Base-by-base conservation (phyloP, 2,888 invertebrate species). In the Stomorhina lunata region DNA sequence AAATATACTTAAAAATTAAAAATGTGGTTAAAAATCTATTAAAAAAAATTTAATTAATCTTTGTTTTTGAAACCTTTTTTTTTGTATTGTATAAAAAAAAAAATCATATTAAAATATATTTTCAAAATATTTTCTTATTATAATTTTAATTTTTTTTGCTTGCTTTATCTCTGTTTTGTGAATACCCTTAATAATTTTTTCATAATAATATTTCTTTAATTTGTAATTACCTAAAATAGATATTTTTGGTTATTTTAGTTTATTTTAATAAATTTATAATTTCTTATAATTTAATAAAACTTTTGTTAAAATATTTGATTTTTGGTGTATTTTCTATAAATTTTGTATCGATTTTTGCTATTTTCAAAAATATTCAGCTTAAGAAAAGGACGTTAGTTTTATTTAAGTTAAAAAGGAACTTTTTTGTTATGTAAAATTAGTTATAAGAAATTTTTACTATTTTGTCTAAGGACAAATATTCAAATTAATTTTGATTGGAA, bases 201-300 rank as follows among this genome's bases (percentile, higher is more conserved):
- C n/a, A n/a, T n/a, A n/a, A n/a, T n/a, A n/a, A n/a, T n/a, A n/a
- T n/a, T n/a, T n/a, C n/a, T n/a, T n/a, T n/a, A n/a, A n/a, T n/a
- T n/a, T n/a, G 17, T 37, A 68, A 66, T 53, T 63, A 43, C 68
- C 40, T 68, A 68, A 68, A 68, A 68, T 50, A 43, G 68, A 53
- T 37, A 68, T 68, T 68, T 53, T 25, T 68, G 37, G 15, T 43
- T 40, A 4, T 40, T 1, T 40, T 3, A 15, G 4, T 40, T 15
- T 4, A 15, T 40, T 40, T 15, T 5, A 17, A 17, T 17, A 17
- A 43, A 17, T 43, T n/a, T n/a, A n/a, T n/a, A n/a, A n/a, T n/a
- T n/a, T n/a, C 43, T 17, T 43, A 43, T 17, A 43, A 43, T 43
- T 43, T 17, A 43, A 43, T 43, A 43, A n/a, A n/a, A n/a, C n/a